Base-by-base conservation (phyloP, 2,113 vertebrate genomes). In the Columba janthina region DNA sequence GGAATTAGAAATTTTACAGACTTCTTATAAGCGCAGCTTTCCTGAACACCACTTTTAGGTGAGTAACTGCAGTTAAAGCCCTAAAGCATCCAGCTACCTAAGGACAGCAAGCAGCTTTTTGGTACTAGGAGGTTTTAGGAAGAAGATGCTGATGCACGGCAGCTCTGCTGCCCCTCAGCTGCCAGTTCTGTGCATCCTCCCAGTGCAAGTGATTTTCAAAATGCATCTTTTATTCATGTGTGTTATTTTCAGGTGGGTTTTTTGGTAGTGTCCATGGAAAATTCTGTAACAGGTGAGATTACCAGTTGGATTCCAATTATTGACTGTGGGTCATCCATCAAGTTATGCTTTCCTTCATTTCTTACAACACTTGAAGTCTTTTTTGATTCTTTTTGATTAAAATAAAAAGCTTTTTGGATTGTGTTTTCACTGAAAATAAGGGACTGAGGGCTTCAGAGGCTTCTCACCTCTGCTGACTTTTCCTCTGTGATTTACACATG, bases 401-500 rank as follows among this genome's bases (percentile, higher is more conserved):
- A 81, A 54, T 10, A 42, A 34, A 83, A 66, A 51, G 29, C 5
- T 56, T 15, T 87, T 77, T 77, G 31, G 24, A n/a, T 80, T 25
- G 36, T 71, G n/a, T 50, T 93, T 87, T 46, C 15, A 38, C 28
- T 46, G 38, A n/a, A 69, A 29, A 36, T 42, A 60, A 9, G 4
- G 26, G 53, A 60, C 10, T 34, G 34, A 44, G 64, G 34, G 4
- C 32, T 71, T 20, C 34, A 93, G 32, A 85, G 48, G 6, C 7
- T 78, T 82, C 73, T 78, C 29, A 56, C 21, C 12, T 48, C 84
- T 74, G 56, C 36, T 74, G 61, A 32, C 21, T 57, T 83, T 40
- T 57, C 18, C 25, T 72, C 25, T 82, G 61, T 26, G 0, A 0
- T 11, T 60, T 70, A 48, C 4, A 38, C 3, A 1, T 4, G 24